Evolutionary conservation across 2,888 invertebrate genomes (phyloP).

Genomic region (Gnatocerus cornutus): DNA sequence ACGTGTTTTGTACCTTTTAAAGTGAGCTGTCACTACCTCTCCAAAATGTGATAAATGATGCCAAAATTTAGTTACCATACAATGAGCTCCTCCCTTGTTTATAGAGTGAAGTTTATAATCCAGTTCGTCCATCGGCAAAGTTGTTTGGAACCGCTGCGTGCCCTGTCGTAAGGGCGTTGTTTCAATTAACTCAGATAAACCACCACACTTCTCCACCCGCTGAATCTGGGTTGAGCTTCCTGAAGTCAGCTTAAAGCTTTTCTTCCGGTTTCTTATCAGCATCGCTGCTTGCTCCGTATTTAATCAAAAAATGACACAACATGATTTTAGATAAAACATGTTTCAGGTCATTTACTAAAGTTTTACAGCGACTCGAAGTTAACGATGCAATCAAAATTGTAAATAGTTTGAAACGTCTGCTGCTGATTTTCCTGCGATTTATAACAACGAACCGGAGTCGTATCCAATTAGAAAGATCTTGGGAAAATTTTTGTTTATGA

Average conservation of each 20-base stretch:
- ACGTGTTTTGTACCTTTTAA: background rate
- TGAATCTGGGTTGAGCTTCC: slow-evolving; percentile 42
- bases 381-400: slow-evolving; percentile 43
- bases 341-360: slow-evolving; percentile 26
- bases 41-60: background rate
- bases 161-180: slow-evolving; percentile 57
- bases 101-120: background rate
- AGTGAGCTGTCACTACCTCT: background rate
- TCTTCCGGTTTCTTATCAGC: slow-evolving; percentile 53
- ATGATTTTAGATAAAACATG: slow-evolving; percentile 51
- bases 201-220: slow-evolving; percentile 43
- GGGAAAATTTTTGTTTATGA: slow-evolving; percentile 34
- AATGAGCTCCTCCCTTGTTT: background rate
- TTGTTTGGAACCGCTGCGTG: slow-evolving; percentile 19
- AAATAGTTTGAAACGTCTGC: slow-evolving; percentile 38
- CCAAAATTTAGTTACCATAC: background rate
- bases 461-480: slow-evolving; percentile 28
- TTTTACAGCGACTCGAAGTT: slow-evolving; percentile 22
- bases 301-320: slow-evolving; percentile 54
- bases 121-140: slow-evolving; percentile 3
- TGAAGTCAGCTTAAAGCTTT: slow-evolving; percentile 50
- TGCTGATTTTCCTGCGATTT: slow-evolving; percentile 32
- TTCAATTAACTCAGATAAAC: slow-evolving; percentile 58
- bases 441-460: slow-evolving; percentile 29
- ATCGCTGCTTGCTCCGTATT: slow-evolving; percentile 47